A percentile compares a stretch with the other conserved stretches of the same genome.
These are phyloP conservation scores for Cryptocephalus moraei DNA, from an alignment of 2,888 invertebrate genomes.

Conservation along the genomic window DNA sequence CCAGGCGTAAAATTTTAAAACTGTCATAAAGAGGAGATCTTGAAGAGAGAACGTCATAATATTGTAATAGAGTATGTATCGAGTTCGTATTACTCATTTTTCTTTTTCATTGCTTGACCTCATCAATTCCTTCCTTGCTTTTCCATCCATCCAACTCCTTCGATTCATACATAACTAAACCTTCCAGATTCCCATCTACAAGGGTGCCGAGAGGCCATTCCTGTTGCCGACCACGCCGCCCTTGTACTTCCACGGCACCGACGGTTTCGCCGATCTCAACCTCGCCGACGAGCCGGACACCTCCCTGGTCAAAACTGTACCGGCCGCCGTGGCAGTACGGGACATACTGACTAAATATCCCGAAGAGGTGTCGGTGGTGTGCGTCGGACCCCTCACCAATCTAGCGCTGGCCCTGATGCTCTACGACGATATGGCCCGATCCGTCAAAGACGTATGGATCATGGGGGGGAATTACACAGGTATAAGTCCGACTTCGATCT, in stretches of 20 bases:
- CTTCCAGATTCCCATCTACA: conserved; percentile 58
- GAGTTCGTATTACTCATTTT: too few species aligned
- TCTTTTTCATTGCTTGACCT: too few species aligned
- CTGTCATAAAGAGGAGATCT: too few species aligned
- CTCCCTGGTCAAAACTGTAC: conserved; percentile 18
- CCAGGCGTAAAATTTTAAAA: too few species aligned
- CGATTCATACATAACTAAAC: too few species aligned
- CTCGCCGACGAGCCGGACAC: conserved; percentile 32
- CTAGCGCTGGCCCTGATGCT: conserved; percentile 63
- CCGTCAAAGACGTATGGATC: conserved; percentile 58
- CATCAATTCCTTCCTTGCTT: neutral
- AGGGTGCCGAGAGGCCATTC: conserved; percentile 48
- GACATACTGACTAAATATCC: conserved; percentile 46
- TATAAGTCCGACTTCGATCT: too few species aligned
- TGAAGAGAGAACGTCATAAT: too few species aligned
- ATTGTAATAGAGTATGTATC: too few species aligned
- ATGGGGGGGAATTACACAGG: conserved; percentile 73
- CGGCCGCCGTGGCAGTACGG: conserved; percentile 50
- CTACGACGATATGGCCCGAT: conserved; percentile 51
- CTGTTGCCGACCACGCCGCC: conserved; percentile 29
- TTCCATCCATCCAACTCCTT: too few species aligned
- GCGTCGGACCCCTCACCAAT: conserved; percentile 70
- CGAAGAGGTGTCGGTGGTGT: conserved; percentile 50
- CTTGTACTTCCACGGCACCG: conserved; percentile 49
- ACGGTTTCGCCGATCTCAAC: conserved; percentile 61